These are phyloP conservation scores for Pelvicachromis taeniatus DNA, from an alignment of 2,113 vertebrate genomes.

Conservation along the genomic window DNA sequence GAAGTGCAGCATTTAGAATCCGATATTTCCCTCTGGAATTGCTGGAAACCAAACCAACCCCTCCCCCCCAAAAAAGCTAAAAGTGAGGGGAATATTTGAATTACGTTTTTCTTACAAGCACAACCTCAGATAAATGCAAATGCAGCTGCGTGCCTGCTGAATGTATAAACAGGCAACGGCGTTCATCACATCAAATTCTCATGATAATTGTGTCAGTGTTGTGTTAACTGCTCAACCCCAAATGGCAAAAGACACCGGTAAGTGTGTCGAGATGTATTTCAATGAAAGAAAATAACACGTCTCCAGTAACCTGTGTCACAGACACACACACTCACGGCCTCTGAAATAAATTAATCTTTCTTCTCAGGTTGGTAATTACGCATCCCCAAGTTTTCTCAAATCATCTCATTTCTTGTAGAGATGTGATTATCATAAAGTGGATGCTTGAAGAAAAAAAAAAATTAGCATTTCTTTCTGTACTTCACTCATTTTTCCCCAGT, in stretches of 20 bases:
- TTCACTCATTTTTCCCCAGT: not conserved
- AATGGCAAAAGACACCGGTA: not conserved
- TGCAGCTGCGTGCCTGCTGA: not conserved
- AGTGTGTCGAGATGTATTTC: not conserved
- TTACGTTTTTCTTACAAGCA: not conserved
- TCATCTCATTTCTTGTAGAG: slow-evolving; percentile 23
- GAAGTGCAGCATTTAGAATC: not conserved
- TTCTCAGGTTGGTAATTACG: slow-evolving; percentile 9
- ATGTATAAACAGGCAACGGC: not conserved
- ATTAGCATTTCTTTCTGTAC: slow-evolving; percentile 17
- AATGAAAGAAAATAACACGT: not conserved
- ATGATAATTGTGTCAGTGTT: not conserved
- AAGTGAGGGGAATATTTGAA: not conserved
- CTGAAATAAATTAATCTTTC: not conserved
- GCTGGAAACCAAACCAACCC: not conserved
- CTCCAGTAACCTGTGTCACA: not conserved
- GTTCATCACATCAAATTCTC: not conserved
- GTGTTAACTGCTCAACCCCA: not conserved
- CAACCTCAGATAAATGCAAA: not conserved
- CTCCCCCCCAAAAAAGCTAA: not conserved
- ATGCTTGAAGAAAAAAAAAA: slow-evolving; percentile 20
- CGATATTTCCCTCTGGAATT: not conserved
- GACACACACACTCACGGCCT: not conserved
- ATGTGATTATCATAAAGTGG: slow-evolving; percentile 29
- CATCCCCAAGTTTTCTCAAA: not conserved